These are phyloP conservation scores for Oreohelix idahoensis DNA, from an alignment of 1,140 invertebrate genomes.

Conservation along the genomic window DNA sequence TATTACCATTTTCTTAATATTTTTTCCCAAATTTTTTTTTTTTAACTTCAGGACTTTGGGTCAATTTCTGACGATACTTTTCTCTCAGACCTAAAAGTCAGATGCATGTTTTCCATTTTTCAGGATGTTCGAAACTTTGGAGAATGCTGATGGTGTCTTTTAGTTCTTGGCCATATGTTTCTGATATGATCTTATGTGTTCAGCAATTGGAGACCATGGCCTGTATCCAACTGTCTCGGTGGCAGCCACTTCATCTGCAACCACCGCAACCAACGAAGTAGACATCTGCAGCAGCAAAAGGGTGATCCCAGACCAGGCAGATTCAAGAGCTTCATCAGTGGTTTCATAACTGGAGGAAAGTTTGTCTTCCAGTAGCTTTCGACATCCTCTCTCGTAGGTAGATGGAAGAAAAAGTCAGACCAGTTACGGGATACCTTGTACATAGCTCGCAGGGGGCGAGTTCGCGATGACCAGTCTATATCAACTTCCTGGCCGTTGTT, in stretches of 20 bases:
- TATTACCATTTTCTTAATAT: no score
- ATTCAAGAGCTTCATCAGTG: constrained; percentile 63
- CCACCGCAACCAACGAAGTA: constrained; percentile 63
- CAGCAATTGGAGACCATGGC: constrained; percentile 71
- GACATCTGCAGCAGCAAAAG: constrained; percentile 63
- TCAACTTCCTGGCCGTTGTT: constrained; percentile 60
- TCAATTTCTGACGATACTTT: no score
- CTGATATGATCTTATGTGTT: constrained; percentile 47
- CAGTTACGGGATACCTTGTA: constrained; percentile 65
- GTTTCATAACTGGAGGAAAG: constrained; percentile 63
- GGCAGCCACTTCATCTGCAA: constrained; percentile 68
- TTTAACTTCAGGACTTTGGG: no score
- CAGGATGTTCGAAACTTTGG: no score
- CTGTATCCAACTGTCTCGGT: constrained; percentile 69
- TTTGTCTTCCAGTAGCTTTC: constrained; percentile 65
- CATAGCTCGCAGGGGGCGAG: constrained; percentile 50
- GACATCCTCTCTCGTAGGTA: constrained; percentile 66
- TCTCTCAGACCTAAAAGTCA: no score
- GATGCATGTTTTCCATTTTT: no score
- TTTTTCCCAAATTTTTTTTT: no score
- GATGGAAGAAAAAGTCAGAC: constrained; percentile 69
- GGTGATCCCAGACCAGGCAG: constrained; percentile 54
- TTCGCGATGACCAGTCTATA: constrained; percentile 54
- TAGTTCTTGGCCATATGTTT: neutral
- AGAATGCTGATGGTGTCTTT: no score